phyloP scores from a whole-genome alignment of 2,113 vertebrate genomes.

The Pipa parva region DNA sequence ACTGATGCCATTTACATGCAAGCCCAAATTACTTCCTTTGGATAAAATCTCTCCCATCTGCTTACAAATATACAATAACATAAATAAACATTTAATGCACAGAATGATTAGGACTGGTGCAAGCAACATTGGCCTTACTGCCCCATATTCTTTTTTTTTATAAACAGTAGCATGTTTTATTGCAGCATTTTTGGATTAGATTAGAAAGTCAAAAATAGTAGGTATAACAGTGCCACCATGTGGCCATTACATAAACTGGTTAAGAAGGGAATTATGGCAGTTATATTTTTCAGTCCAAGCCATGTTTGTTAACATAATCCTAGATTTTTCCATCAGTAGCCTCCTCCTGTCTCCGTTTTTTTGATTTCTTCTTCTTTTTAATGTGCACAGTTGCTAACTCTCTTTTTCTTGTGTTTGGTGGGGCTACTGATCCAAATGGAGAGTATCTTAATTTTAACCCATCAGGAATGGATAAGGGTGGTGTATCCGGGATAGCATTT shows the following conservation, averaged over 20 bases:
- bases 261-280: background rate
- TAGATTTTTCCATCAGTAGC: background rate
- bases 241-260: background rate
- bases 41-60: too few relatives aligned
- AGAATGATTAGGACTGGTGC: too few relatives aligned
- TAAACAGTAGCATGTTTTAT: too few relatives aligned
- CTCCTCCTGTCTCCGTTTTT: conserved; percentile 1
- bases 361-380: conserved; percentile 17
- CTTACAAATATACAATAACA: too few relatives aligned
- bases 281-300: too few relatives aligned
- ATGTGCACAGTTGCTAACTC: background rate
- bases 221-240: background rate
- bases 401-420: background rate
- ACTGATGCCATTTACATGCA: too few relatives aligned
- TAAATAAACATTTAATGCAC: too few relatives aligned
- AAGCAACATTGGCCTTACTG: too few relatives aligned
- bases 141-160: too few relatives aligned
- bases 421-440: conserved; percentile 9
- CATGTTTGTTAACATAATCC: background rate
- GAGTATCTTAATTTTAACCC: conserved; percentile 12
- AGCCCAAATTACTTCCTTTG: too few relatives aligned
- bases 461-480: background rate
- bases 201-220: too few relatives aligned
- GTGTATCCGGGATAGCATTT: conserved; percentile 3
- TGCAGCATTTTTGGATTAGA: too few relatives aligned